Evolutionary conservation across 2,888 invertebrate genomes (phyloP), one percentile per base, ranked within the genome.

Genomic region (Spisula subtruncata): DNA sequence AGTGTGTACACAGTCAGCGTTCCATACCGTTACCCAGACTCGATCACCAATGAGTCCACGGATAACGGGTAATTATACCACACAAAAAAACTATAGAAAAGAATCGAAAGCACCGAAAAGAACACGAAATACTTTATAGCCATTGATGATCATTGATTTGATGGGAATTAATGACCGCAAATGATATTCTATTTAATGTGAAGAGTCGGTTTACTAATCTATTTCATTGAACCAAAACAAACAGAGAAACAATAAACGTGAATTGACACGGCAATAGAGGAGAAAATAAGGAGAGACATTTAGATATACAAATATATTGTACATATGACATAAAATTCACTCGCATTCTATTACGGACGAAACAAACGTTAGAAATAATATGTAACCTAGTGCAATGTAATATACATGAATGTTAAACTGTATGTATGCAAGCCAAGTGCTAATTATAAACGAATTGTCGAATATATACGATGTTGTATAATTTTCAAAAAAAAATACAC

Each of bases 11-110:
- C 90, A 90, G 82, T 54, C 85, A 89, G 60, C 81, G 85, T 91
- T 91, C 91, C 91, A 46, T 86, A 84, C 79, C 75, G 91, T 32
- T 89, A 87, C 91, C 89, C 91, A 18, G 83, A 83, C 86, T 89
- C 82, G 89, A 54, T 66, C 84, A 35, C 51, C 88, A 86, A 90
- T 84, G 41, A 83, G 46, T 66, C 79, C 54, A 86, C 66, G 75
- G 12, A 75, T 75, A 75, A 75, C 75, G 75, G 75, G 75, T 35
- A 75, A 75, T 75, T 75, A 75, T 75, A 75, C 75, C 18, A 35
- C 29, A 35, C 0, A 75, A 75, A 71, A 35, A 75, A 75, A 75
- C 75, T 60, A 75, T 18, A 75, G 35, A 89, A 75, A 75, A 35
- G 75, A 32, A 75, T 25, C n/a, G 75, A 75, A 75, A 75, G 35